Evolutionary conservation across 2,797 vertebrate genomes (phyloP).

Genomic region (Steatocranus sp.): DNA sequence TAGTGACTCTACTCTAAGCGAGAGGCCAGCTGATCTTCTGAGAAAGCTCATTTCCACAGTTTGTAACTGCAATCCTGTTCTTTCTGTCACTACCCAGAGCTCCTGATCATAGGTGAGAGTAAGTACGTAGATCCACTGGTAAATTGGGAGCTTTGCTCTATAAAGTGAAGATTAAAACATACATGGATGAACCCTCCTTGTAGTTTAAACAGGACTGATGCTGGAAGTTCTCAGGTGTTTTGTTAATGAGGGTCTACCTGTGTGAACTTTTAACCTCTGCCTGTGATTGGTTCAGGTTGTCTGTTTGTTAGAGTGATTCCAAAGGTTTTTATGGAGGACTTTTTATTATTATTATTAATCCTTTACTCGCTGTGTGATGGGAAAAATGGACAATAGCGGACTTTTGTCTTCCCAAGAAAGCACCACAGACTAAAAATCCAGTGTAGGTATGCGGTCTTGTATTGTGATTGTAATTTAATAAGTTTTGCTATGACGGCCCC

Average conservation of each 20-base stretch:
- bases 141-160: neutral
- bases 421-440: neutral
- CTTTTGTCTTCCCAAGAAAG: neutral
- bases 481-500: neutral
- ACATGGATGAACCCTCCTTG: neutral
- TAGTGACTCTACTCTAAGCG: neutral
- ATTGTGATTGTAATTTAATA: neutral
- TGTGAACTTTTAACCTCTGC: neutral
- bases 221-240: neutral
- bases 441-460: neutral
- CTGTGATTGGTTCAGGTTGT: neutral
- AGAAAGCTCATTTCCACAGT: neutral
- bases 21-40: neutral
- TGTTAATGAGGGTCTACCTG: neutral
- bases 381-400: neutral
- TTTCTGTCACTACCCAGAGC: neutral
- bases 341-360: neutral
- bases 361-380: neutral
- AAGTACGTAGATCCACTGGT: neutral
- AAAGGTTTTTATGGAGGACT: neutral
- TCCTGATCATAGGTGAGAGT: neutral
- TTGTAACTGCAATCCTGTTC: neutral
- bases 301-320: neutral
- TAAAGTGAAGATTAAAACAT: neutral
- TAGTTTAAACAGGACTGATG: neutral